phyloP scores from a whole-genome alignment of 2,797 vertebrate genomes.

The Cottoperca gobio region DNA sequence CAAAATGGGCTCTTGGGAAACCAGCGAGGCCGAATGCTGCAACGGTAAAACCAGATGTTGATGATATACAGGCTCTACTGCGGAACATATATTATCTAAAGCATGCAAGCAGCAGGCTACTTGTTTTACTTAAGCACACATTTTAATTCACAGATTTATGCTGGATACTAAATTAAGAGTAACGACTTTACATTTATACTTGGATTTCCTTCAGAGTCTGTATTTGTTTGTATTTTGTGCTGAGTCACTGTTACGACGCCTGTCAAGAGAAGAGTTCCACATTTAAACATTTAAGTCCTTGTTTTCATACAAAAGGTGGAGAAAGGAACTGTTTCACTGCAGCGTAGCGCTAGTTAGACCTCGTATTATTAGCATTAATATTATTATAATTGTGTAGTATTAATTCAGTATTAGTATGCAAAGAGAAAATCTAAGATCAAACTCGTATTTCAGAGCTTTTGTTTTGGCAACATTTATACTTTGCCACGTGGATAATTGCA shows the following conservation, averaged over 20 bases:
- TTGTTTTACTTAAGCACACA: conserved; percentile 22
- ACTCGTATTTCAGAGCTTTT: too few species aligned
- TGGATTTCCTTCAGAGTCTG: not conserved
- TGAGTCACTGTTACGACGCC: not conserved
- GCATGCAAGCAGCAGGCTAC: conserved; percentile 21
- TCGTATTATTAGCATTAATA: not conserved
- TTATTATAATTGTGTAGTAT: not conserved
- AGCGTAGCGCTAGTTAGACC: not conserved
- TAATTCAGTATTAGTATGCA: not conserved
- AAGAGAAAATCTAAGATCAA: not conserved
- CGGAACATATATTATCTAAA: conserved; percentile 41
- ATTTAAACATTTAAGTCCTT: not conserved
- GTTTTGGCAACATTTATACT: too few species aligned
- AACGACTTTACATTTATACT: not conserved
- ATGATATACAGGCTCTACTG: conserved; percentile 35
- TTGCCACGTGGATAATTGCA: too few species aligned
- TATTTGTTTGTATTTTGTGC: not conserved
- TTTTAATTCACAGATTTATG: conserved; percentile 19
- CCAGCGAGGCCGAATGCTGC: conserved; percentile 7
- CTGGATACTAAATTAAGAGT: not conserved
- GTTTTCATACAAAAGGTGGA: too few species aligned
- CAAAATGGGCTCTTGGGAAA: conserved; percentile 24
- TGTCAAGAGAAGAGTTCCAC: not conserved
- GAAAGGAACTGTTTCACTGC: too few species aligned
- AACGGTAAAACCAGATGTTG: conserved; percentile 65